phyloP scores from a whole-genome alignment of 2,888 invertebrate genomes.

The Nemoura dubitans region DNA sequence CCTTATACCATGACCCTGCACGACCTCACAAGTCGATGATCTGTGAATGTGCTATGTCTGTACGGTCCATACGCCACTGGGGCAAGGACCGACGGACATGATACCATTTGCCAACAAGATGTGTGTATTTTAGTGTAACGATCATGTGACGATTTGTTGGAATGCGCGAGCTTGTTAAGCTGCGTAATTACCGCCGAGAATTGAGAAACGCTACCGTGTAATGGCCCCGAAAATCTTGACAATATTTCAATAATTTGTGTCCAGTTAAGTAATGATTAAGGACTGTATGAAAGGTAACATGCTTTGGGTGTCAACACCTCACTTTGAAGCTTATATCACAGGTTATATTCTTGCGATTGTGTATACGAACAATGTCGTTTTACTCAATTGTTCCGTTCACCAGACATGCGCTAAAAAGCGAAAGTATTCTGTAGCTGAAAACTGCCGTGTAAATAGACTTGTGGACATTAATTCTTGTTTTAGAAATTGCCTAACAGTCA shows the following conservation, averaged over 20 bases:
- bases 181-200: not conserved
- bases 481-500: not conserved
- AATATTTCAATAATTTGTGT: not conserved
- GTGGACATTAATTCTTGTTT: not conserved
- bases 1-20: too few relatives aligned
- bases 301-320: not conserved
- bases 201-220: not conserved
- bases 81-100: not conserved
- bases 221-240: not conserved
- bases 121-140: slow-evolving; percentile 32
- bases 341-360: not conserved
- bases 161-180: not conserved
- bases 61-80: not conserved
- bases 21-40: too few relatives aligned
- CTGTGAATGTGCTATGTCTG: not conserved
- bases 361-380: not conserved
- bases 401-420: not conserved
- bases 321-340: not conserved
- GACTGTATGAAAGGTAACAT: not conserved
- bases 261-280: not conserved
- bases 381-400: not conserved
- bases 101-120: slow-evolving; percentile 21
- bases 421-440: not conserved
- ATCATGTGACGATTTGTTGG: slow-evolving; percentile 26
- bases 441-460: not conserved